These are phyloP conservation scores for Tachyglossus aculeatus DNA, from an alignment of 2,797 vertebrate genomes.

Conservation along the genomic window DNA sequence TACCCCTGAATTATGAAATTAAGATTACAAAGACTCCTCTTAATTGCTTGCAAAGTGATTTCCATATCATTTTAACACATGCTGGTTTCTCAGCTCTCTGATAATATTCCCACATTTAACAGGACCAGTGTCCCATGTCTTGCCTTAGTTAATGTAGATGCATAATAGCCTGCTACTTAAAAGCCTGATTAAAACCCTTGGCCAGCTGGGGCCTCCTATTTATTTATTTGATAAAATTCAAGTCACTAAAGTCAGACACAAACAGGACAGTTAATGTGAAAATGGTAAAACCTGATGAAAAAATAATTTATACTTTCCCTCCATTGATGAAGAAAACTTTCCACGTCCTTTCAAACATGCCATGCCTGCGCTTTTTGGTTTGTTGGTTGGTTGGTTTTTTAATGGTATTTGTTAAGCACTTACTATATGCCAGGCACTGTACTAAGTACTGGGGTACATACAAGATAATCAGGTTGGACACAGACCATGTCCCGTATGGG, in stretches of 20 bases:
- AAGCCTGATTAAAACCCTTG: conserved; percentile 33
- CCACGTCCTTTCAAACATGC: conserved; percentile 19
- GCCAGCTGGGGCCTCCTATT: conserved; percentile 25
- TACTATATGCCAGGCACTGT: too few relatives aligned
- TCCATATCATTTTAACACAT: conserved; percentile 21
- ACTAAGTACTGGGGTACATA: too few relatives aligned
- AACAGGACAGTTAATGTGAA: conserved; percentile 31
- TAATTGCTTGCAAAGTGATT: conserved; percentile 10
- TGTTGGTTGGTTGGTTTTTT: too few relatives aligned
- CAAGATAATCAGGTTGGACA: too few relatives aligned
- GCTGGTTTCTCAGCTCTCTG: background rate
- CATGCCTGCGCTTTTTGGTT: too few relatives aligned
- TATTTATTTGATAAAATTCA: conserved; percentile 54
- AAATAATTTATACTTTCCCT: conserved; percentile 54
- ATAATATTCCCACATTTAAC: background rate
- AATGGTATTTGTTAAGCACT: too few relatives aligned
- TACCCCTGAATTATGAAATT: conserved; percentile 34
- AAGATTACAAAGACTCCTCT: conserved; percentile 5
- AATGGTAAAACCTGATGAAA: conserved; percentile 28
- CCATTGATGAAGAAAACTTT: conserved; percentile 20
- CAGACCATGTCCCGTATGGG: too few relatives aligned
- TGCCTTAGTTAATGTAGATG: background rate
- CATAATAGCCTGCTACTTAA: conserved; percentile 6
- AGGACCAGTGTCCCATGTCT: background rate
- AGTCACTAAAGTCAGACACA: conserved; percentile 27